Evolutionary conservation across 1,140 invertebrate species (phyloP).

Genomic region (Chelonus insularis): DNA sequence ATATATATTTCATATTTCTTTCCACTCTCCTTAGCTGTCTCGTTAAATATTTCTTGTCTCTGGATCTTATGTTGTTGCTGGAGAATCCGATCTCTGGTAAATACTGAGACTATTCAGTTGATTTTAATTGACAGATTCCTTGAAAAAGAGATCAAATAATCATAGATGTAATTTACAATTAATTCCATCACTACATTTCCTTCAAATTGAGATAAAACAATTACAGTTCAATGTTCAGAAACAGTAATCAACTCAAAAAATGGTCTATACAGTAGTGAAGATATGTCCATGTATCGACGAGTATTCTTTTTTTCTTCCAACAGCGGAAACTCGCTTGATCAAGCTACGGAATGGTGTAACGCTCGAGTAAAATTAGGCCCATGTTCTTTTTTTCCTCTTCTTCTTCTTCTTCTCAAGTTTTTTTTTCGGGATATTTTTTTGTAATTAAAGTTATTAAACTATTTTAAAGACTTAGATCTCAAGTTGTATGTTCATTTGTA

Average conservation of each 20-base stretch:
- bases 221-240: background rate
- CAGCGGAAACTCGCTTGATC: constrained; percentile 31
- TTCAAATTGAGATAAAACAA: background rate
- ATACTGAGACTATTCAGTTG: background rate
- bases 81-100: background rate
- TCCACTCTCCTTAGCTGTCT: constrained; percentile 9
- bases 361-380: constrained; percentile 25
- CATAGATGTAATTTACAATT: background rate
- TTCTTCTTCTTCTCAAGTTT: constrained; percentile 6
- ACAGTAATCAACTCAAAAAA: too few species aligned
- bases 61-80: background rate
- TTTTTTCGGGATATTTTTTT: background rate
- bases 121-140: constrained; percentile 10
- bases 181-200: background rate
- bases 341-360: constrained; percentile 23
- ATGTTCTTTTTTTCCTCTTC: constrained; percentile 23
- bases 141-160: background rate
- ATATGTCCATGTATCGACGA: background rate
- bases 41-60: constrained; percentile 12
- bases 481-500: constrained; percentile 6
- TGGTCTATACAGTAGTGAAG: too few species aligned
- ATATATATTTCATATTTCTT: constrained; percentile 17
- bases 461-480: background rate
- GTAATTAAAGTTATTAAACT: constrained; percentile 9
- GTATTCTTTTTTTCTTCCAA: constrained; percentile 4